phyloP scores from a whole-genome alignment of 1,140 invertebrate species.

The Magallana gigas region DNA sequence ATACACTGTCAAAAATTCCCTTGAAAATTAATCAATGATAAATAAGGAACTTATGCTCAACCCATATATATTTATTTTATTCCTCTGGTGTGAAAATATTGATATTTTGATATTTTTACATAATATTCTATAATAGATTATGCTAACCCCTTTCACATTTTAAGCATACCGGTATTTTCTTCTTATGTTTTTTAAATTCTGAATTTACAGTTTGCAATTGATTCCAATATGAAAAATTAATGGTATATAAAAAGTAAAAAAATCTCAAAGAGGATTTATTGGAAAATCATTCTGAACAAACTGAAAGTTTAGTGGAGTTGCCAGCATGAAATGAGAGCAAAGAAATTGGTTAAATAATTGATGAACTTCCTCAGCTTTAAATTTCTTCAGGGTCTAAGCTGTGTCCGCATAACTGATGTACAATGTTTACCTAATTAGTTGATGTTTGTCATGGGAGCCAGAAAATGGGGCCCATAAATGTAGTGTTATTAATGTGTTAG shows the following conservation, averaged over 20 bases:
- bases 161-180: too few relatives aligned
- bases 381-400: not conserved
- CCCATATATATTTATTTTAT: too few relatives aligned
- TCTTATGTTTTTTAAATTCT: too few relatives aligned
- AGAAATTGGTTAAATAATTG: not conserved
- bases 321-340: not conserved
- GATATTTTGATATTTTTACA: too few relatives aligned
- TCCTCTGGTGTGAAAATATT: too few relatives aligned
- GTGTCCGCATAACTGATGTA: not conserved
- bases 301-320: not conserved
- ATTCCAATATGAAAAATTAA: not conserved
- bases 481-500: constrained; percentile 2
- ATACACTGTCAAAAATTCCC: not conserved
- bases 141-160: too few relatives aligned
- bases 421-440: not conserved
- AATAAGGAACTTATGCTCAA: too few relatives aligned
- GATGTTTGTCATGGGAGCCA: constrained; percentile 19
- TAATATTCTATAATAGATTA: too few relatives aligned
- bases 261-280: not conserved
- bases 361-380: not conserved
- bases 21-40: too few relatives aligned
- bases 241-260: not conserved
- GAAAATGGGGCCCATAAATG: not conserved
- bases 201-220: too few relatives aligned
- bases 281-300: not conserved